Percentiles rank a stretch among this genome's conserved stretches.
Evolutionary conservation across 1,140 invertebrate species (phyloP).

Genomic region (Holcopasites calliopsidis): DNA sequence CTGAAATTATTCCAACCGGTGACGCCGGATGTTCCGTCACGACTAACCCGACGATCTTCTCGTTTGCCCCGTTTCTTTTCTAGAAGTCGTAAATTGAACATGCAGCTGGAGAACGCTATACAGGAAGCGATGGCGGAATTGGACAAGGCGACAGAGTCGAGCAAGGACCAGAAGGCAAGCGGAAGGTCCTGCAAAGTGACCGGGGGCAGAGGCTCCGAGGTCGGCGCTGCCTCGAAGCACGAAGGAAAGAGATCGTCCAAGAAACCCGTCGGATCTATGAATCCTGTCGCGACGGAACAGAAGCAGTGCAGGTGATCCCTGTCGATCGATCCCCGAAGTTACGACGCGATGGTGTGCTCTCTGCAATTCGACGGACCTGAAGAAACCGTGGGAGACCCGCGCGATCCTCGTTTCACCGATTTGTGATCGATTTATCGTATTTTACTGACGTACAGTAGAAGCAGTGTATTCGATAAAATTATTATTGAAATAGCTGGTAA

Average conservation of each 20-base stretch:
- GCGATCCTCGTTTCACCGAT: neutral
- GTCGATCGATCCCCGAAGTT: neutral
- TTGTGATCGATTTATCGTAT: neutral
- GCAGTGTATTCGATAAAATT: neutral
- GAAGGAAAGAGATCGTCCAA: constrained; percentile 69
- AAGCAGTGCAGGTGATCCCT: constrained; percentile 65
- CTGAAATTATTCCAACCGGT: neutral
- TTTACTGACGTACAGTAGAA: neutral
- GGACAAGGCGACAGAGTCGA: constrained; percentile 65
- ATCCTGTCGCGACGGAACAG: constrained; percentile 54
- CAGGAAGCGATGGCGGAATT: constrained; percentile 94
- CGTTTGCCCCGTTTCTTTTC: constrained; percentile 55
- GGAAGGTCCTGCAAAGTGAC: constrained; percentile 40
- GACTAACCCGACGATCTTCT: constrained; percentile 57
- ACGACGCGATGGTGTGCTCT: neutral
- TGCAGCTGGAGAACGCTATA: constrained; percentile 91
- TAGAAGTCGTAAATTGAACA: constrained; percentile 94
- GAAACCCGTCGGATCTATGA: constrained; percentile 54
- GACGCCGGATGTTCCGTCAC: neutral
- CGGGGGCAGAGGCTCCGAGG: constrained; percentile 36
- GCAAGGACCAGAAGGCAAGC: constrained; percentile 49
- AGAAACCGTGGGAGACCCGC: too few relatives aligned
- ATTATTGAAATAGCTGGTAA: neutral
- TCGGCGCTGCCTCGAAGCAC: constrained; percentile 36
- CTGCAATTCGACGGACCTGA: too few relatives aligned